Evolutionary conservation across 2,888 invertebrate species (phyloP), one percentile per base, ranked within the genome.

Genomic region (Masnerella sp.): DNA sequence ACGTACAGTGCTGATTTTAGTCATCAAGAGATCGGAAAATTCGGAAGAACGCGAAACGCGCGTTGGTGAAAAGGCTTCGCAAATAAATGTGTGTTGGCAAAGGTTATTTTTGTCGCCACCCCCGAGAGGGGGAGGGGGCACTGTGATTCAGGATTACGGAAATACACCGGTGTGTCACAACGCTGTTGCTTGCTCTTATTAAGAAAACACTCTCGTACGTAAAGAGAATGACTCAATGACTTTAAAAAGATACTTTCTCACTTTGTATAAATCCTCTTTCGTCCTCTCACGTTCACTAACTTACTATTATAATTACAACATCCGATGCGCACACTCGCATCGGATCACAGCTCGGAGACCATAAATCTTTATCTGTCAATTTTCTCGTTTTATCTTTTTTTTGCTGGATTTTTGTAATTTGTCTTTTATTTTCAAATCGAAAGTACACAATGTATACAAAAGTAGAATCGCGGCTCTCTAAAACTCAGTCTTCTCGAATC

Each of bases 401-500:
- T 51, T 38, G 43, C 17, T 58, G 34, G 18, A 47, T 70, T 64
- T 18, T 56, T 36, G 36, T 52, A 17, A 58, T 30, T 59, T 9
- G 17, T 52, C 34, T 61, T 32, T 43, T 45, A 17, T 54, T 14
- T 2, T 51, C 58, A 8, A 54, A 54, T 65, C 34, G 61, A 62
- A 61, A 68, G 47, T 68, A 68, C 36, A 68, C 68, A 65, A 56
- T 68, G 47, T 72, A 76, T 76, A 79, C 76, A 79, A 77, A 78
- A 42, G 56, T 68, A 59, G 72, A 69, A 59, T 59, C 77, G 71
- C 70, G 69, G 68, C 62, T 73, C 43, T 64, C 65, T 70, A 76
- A 68, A 76, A 70, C 71, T 81, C 80, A 81, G 80, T 80, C 79
- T 81, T 80, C 75, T 74, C 70, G 74, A 78, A 78, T 77, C 74